phyloP scores from a whole-genome alignment of 2,888 invertebrate species.

The Liposcelis brunnea region DNA sequence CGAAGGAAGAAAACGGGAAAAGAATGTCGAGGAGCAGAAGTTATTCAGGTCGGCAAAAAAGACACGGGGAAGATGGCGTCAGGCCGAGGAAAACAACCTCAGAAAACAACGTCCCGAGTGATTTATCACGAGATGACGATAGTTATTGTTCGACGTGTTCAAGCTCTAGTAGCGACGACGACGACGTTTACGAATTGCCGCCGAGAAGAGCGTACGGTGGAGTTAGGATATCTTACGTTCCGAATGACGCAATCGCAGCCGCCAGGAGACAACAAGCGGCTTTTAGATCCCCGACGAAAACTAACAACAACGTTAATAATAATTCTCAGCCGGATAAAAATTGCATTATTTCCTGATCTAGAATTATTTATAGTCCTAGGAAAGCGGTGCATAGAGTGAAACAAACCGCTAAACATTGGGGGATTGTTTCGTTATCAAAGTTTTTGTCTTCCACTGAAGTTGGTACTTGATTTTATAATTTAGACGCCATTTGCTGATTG shows the following conservation, averaged over 20 bases:
- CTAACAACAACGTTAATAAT: constrained; percentile 22
- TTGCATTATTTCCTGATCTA: constrained; percentile 68
- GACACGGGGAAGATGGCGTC: constrained; percentile 21
- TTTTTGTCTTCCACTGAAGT: too few species aligned
- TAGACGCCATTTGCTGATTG: too few species aligned
- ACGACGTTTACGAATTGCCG: constrained; percentile 74
- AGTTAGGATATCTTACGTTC: constrained; percentile 80
- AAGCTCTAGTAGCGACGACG: constrained; percentile 61
- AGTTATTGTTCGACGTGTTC: constrained; percentile 61
- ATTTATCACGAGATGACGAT: too few species aligned
- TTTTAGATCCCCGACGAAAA: constrained; percentile 23
- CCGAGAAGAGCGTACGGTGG: constrained; percentile 73
- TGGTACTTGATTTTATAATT: too few species aligned
- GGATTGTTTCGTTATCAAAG: neutral
- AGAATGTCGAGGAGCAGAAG: constrained; percentile 33
- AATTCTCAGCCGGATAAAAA: constrained; percentile 55
- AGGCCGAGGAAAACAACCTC: constrained; percentile 23
- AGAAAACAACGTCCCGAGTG: constrained; percentile 20
- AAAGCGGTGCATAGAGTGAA: neutral
- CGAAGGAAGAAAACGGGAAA: constrained; percentile 18
- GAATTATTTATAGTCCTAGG: neutral
- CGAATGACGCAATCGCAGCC: constrained; percentile 75
- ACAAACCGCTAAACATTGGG: constrained; percentile 1
- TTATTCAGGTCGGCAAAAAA: constrained; percentile 31
- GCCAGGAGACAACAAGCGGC: constrained; percentile 44